These are phyloP conservation scores for Bombyx huttoni DNA, from an alignment of 2,888 invertebrate genomes.

Conservation along the genomic window DNA sequence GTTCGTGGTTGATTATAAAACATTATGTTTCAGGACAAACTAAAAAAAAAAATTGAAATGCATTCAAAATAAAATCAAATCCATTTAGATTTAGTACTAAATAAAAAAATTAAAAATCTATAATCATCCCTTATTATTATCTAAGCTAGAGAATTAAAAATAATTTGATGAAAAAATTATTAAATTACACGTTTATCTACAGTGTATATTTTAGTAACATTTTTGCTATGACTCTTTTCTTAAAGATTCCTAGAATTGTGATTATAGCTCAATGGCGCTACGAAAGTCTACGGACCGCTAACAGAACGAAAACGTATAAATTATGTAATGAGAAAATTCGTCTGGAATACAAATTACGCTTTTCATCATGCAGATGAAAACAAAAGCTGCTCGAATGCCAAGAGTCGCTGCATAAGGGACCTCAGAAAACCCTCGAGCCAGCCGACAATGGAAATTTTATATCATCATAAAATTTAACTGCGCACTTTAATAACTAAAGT, in stretches of 20 bases:
- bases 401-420: conserved; percentile 27
- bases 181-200: no score
- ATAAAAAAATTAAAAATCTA: no score
- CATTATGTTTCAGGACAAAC: no score
- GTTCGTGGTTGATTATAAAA: no score
- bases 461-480: conserved; percentile 57
- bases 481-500: conserved; percentile 66
- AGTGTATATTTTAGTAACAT: no score
- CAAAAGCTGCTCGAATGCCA: conserved; percentile 15
- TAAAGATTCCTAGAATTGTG: background rate
- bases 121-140: no score
- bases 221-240: background rate
- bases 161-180: no score
- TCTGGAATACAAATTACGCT: conserved; percentile 10
- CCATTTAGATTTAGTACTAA: no score
- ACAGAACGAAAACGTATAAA: background rate
- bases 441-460: conserved; percentile 59
- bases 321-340: conserved; percentile 2
- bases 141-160: no score
- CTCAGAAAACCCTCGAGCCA: conserved; percentile 31
- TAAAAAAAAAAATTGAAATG: no score
- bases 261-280: background rate
- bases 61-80: no score
- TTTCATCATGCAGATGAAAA: conserved; percentile 14
- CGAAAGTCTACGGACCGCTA: conserved; percentile 6